phyloP scores from a whole-genome alignment of 2,113 vertebrate genomes.

The Festucalex cinctus region DNA sequence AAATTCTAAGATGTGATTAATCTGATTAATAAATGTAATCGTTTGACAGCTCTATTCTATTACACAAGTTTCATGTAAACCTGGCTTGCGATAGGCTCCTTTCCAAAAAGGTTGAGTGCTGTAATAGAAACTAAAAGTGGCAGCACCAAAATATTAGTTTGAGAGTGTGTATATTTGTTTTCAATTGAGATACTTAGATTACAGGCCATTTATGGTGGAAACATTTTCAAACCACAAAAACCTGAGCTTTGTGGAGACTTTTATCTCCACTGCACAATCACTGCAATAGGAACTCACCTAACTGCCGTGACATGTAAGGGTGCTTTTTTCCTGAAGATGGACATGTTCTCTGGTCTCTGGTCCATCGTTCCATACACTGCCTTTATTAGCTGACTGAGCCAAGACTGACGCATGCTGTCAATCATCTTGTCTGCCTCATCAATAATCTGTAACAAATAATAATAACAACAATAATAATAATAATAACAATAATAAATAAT shows the following conservation, averaged over 20 bases:
- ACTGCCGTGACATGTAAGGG: slow-evolving; percentile 76
- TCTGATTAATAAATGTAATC: no score
- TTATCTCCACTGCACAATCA: background rate
- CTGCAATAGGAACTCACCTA: slow-evolving; percentile 68
- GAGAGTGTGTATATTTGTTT: background rate
- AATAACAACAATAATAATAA: no score
- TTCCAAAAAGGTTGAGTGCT: no score
- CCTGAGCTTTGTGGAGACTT: background rate
- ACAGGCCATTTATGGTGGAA: background rate
- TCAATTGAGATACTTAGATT: background rate
- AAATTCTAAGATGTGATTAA: no score
- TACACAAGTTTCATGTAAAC: no score
- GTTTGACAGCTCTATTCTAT: no score
- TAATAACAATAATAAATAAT: no score
- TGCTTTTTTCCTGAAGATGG: slow-evolving; percentile 73
- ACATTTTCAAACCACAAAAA: background rate
- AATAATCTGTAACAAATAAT: slow-evolving; percentile 72
- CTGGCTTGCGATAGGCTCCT: no score
- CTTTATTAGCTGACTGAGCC: slow-evolving; percentile 82
- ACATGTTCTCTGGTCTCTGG: background rate
- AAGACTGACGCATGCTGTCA: slow-evolving; percentile 93
- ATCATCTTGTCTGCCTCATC: slow-evolving; percentile 97
- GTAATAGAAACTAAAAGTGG: background rate
- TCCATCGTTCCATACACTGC: slow-evolving; percentile 69
- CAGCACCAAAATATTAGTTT: background rate